Percentiles rank a stretch among this genome's conserved stretches.
These are phyloP conservation scores for Tetraodon nigroviridis DNA, from an alignment of 2,113 vertebrate genomes.

Conservation along the genomic window DNA sequence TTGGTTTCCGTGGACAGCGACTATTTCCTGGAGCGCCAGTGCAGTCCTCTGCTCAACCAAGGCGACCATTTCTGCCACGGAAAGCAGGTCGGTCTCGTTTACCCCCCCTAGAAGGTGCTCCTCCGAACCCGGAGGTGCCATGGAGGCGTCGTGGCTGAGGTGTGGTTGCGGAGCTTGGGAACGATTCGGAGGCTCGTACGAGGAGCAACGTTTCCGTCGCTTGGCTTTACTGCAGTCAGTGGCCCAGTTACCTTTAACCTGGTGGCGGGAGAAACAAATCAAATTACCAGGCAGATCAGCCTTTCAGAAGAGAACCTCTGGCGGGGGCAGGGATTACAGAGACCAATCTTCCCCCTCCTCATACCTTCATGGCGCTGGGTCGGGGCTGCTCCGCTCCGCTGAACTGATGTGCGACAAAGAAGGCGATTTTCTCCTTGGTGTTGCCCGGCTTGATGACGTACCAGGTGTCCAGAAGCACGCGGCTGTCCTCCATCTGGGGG, in stretches of 20 bases:
- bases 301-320: too few species aligned
- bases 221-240: constrained; percentile 89
- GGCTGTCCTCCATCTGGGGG: constrained; percentile 79
- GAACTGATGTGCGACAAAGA: constrained; percentile 94
- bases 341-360: too few species aligned
- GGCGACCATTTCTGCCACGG: constrained; percentile 94
- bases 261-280: constrained; percentile 12
- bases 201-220: constrained; percentile 84
- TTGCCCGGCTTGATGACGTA: constrained; percentile 97
- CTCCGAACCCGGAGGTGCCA: constrained; percentile 21
- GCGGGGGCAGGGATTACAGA: too few species aligned
- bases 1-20: constrained; percentile 61
- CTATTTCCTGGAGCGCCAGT: constrained; percentile 80
- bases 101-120: constrained; percentile 50
- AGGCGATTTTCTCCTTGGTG: constrained; percentile 96
- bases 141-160: constrained; percentile 36
- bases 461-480: constrained; percentile 92
- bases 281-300: too few species aligned
- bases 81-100: constrained; percentile 80
- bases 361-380: constrained; percentile 83
- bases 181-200: constrained; percentile 77
- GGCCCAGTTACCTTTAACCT: constrained; percentile 91
- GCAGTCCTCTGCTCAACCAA: constrained; percentile 86
- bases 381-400: constrained; percentile 71
- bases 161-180: constrained; percentile 51